A percentile compares a stretch with the other conserved stretches of the same genome.
Evolutionary conservation across 2,888 invertebrate genomes (phyloP).

Genomic region (Luperina testacea): DNA sequence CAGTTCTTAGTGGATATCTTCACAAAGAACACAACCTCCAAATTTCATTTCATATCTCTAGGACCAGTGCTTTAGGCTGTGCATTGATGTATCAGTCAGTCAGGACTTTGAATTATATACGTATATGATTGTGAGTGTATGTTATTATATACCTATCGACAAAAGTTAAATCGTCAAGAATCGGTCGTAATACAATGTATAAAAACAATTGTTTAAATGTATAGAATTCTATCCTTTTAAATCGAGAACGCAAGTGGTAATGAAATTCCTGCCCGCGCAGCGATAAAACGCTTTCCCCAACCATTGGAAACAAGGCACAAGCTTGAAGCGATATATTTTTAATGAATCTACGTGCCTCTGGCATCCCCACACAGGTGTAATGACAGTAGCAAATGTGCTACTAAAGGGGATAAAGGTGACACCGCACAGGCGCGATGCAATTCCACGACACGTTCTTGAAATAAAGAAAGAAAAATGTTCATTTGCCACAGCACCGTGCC

Average conservation of each 20-base stretch:
- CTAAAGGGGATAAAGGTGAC: neutral
- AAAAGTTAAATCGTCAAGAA: no score
- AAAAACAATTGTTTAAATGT: neutral
- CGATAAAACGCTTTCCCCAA: constrained; percentile 5
- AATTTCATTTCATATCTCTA: no score
- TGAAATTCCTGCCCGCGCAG: constrained; percentile 15
- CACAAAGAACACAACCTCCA: no score
- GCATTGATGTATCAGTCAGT: no score
- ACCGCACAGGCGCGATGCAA: neutral
- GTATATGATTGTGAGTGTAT: no score
- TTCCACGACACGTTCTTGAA: neutral
- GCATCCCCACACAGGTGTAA: neutral
- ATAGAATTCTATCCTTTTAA: constrained; percentile 3
- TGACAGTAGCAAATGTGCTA: no score
- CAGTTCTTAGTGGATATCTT: no score
- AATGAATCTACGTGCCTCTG: neutral
- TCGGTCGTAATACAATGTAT: no score
- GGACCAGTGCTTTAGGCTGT: no score
- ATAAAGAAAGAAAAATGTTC: neutral
- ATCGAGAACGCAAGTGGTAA: neutral
- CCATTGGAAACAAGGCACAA: neutral
- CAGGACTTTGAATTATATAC: no score
- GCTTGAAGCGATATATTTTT: neutral
- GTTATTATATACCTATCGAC: no score
- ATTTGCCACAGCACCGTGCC: neutral